Evolutionary conservation across 2,113 vertebrate genomes (phyloP).

Genomic region (Chaetops frenatus): DNA sequence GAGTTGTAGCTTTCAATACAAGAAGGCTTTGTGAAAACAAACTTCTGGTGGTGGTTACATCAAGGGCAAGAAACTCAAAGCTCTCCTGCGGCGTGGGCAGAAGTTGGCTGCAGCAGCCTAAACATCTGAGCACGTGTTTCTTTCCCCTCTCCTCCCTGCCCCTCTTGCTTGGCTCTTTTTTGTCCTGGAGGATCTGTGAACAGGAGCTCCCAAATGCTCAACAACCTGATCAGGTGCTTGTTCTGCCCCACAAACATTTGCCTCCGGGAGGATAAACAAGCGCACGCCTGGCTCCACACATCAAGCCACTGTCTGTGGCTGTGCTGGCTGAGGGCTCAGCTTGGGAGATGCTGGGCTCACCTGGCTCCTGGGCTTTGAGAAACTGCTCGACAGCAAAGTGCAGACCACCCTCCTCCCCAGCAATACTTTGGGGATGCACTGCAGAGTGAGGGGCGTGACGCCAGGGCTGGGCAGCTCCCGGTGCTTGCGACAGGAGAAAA

Average conservation of each 20-base stretch:
- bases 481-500: neutral
- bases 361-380: neutral
- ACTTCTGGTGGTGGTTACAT: slow-evolving; percentile 1
- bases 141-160: neutral
- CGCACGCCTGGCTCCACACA: neutral
- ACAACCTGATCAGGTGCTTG: neutral
- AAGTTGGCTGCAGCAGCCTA: neutral
- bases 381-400: neutral
- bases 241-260: neutral
- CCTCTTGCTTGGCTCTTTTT: neutral
- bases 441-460: fast-evolving
- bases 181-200: neutral
- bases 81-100: neutral
- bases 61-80: slow-evolving; percentile 24
- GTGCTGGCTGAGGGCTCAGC: neutral
- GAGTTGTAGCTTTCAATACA: slow-evolving; percentile 11
- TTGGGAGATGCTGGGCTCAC: fast-evolving
- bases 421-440: fast-evolving
- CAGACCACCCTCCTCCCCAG: neutral
- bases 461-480: neutral
- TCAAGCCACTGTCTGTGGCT: neutral
- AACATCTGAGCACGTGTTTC: neutral
- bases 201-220: neutral
- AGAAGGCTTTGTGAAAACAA: slow-evolving; percentile 28
- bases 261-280: neutral